Conservation (phyloP, 92 coral and sea anemone species). For the Palythoa caribaeorum region DNA sequence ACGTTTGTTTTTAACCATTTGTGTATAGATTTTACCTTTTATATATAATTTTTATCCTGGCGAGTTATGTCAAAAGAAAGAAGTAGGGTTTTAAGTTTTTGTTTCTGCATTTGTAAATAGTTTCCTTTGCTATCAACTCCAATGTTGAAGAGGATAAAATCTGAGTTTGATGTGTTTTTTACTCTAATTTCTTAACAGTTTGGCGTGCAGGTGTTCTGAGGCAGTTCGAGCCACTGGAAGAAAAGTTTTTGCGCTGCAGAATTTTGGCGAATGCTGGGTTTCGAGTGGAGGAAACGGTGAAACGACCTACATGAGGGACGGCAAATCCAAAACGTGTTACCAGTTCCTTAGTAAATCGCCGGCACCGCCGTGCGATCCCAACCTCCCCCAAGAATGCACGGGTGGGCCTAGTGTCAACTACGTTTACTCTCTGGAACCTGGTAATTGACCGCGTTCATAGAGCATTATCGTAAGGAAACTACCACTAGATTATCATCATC, state of each 20-base stretch:
- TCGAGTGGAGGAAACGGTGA: conserved; percentile 50
- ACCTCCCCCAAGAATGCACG: conserved; percentile 64
- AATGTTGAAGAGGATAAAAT: neutral
- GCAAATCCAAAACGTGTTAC: conserved; percentile 42
- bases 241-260: conserved; percentile 75
- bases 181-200: conserved; percentile 27
- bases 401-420: conserved; percentile 55
- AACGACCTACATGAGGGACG: conserved; percentile 32
- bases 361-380: conserved; percentile 54
- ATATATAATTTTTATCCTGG: no score
- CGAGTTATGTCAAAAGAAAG: no score
- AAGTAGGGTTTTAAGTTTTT: neutral
- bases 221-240: conserved; percentile 39
- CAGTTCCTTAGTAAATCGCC: conserved; percentile 22
- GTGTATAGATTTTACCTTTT: no score
- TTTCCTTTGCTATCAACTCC: neutral
- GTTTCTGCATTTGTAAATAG: no score
- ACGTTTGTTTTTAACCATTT: no score
- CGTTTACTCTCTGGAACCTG: conserved; percentile 44
- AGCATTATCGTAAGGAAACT: neutral
- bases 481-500: neutral
- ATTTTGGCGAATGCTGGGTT: conserved; percentile 80
- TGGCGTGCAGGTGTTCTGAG: conserved; percentile 76
- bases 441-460: neutral
- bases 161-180: neutral